Evolutionary conservation across 37 sponge, comb jelly and placozoan species (phyloP).

Genomic region (Tethya wilhelma): DNA sequence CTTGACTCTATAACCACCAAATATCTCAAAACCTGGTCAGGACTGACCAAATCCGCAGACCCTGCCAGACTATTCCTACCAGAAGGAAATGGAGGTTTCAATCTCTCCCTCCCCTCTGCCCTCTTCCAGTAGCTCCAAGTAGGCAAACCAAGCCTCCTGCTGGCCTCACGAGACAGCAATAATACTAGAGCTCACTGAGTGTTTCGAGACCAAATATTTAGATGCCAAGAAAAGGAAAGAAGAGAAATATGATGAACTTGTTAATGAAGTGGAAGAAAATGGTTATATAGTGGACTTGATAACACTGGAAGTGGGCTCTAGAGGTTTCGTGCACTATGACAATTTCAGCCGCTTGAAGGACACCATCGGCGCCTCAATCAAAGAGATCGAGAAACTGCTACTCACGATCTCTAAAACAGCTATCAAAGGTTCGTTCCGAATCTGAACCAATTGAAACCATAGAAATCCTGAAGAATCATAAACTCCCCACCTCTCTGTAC

Average conservation of each 20-base stretch:
- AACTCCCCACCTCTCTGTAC: too few species aligned
- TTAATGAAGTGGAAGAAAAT: neutral
- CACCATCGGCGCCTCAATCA: too few species aligned
- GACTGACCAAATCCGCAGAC: neutral
- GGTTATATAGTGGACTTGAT: neutral
- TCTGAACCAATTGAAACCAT: too few species aligned
- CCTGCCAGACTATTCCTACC: constrained; percentile 1
- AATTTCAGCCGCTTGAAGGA: too few species aligned
- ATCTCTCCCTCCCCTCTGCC: too few species aligned
- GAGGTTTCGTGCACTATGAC: constrained; percentile 10
- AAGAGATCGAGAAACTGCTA: too few species aligned
- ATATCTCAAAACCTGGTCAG: constrained; percentile 26
- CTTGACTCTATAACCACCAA: constrained; percentile 27
- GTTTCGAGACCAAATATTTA: neutral
- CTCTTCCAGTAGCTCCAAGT: constrained; percentile 10
- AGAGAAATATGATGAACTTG: neutral
- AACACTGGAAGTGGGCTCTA: constrained; percentile 11
- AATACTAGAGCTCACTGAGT: constrained; percentile 9
- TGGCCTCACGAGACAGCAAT: neutral
- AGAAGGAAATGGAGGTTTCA: constrained; percentile 20
- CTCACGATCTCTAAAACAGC: too few species aligned
- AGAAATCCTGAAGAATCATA: too few species aligned
- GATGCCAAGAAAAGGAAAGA: neutral
- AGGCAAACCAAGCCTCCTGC: constrained; percentile 3
- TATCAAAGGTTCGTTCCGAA: neutral